Evolutionary conservation across 1,140 invertebrate genomes (phyloP).

Genomic region (Bombyx mori): DNA sequence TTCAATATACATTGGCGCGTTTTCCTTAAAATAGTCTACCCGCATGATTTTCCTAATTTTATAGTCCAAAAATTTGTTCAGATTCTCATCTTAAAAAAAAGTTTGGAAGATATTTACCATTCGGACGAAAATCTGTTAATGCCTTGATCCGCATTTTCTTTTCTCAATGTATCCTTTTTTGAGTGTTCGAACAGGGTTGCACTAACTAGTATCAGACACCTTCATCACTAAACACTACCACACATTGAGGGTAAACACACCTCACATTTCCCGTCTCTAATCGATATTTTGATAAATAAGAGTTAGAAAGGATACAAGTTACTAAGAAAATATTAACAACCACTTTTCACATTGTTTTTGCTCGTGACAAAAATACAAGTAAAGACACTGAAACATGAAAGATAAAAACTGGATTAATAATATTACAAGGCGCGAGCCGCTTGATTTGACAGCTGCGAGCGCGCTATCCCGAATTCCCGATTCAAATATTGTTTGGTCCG

Average conservation of each 20-base stretch:
- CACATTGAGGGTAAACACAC: conserved; percentile 42
- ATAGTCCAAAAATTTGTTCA: too few relatives aligned
- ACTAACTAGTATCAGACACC: conserved; percentile 42
- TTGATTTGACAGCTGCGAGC: conserved; percentile 64
- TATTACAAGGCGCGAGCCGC: conserved; percentile 30
- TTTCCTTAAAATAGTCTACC: too few relatives aligned
- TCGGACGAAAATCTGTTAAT: conserved; percentile 60
- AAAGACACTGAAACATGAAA: conserved; percentile 62
- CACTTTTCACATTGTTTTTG: conserved; percentile 71
- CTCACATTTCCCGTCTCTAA: conserved; percentile 58
- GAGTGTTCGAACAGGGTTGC: conserved; percentile 47
- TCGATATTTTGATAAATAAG: conserved; percentile 29
- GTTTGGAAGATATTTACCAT: conserved; percentile 38
- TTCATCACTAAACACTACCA: conserved; percentile 59
- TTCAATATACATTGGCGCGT: too few relatives aligned
- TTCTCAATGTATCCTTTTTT: conserved; percentile 68
- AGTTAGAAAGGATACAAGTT: conserved; percentile 68
- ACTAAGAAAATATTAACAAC: conserved; percentile 67
- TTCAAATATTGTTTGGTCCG: conserved; percentile 46
- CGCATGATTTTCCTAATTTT: too few relatives aligned
- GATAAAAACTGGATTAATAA: conserved; percentile 25
- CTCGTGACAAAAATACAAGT: conserved; percentile 67
- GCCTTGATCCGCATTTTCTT: conserved; percentile 69
- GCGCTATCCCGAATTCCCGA: conserved; percentile 59
- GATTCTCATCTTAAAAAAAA: too few relatives aligned